Conservation (phyloP, 2,797 vertebrate genomes). For the Trichosurus vulpecula region DNA sequence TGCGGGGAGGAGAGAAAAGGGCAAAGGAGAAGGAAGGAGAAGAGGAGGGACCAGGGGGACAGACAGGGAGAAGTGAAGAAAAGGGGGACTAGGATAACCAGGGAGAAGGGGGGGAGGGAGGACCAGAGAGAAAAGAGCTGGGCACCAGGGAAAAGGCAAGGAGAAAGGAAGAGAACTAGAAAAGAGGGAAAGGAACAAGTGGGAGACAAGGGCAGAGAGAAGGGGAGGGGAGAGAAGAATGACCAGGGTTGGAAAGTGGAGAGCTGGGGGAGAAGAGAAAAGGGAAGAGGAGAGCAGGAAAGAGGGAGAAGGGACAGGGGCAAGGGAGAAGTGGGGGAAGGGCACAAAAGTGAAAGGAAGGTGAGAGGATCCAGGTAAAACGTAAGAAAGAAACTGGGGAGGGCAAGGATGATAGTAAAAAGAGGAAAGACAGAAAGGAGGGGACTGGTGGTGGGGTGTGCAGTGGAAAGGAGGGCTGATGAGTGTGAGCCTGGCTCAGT, state of each 20-base stretch:
- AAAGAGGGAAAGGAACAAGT: too few species aligned
- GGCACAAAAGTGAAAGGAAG: background rate
- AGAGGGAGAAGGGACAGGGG: background rate
- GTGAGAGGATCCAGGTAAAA: background rate
- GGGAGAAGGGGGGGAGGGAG: too few species aligned
- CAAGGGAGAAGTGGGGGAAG: background rate
- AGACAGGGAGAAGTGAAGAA: too few species aligned
- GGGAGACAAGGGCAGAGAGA: too few species aligned
- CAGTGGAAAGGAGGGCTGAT: background rate
- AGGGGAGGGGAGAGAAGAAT: too few species aligned
- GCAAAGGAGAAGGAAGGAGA: too few species aligned
- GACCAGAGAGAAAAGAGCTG: too few species aligned
- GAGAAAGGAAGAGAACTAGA: too few species aligned
- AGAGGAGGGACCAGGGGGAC: background rate
- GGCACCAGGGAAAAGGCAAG: too few species aligned
- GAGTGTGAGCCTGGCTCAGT: background rate
- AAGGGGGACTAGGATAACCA: too few species aligned
- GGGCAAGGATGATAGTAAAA: background rate
- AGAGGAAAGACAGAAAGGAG: background rate
- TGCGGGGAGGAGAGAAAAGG: background rate
- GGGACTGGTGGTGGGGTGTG: background rate
- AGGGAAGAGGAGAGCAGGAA: background rate
- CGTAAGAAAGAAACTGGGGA: background rate
- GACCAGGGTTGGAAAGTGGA: too few species aligned
- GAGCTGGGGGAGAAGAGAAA: too few species aligned